Base-by-base conservation (phyloP, 2,113 vertebrate genomes). In the Pica pica region DNA sequence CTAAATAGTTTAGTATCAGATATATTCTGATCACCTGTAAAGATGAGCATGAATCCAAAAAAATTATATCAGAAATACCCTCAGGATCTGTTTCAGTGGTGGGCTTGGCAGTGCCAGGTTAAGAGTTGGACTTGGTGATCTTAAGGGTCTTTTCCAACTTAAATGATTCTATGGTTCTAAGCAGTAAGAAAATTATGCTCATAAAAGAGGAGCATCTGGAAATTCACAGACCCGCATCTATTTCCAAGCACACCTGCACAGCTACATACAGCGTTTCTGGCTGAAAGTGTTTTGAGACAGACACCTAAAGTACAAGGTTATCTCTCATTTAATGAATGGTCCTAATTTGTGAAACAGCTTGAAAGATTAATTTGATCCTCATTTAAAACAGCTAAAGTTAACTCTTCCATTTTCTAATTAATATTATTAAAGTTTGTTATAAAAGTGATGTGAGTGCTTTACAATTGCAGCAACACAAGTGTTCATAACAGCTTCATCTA, bases 31-130 rank as follows among this genome's bases (percentile, higher is more conserved):
- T 42, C 56, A 22, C 26, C 42, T 61, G 27, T 46, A 77, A 87
- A 30, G 11, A 49, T 8, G 44, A 64, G 24, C 16, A 31, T 9
- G 10, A 83, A 71, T 16, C 75, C 26, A 70, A 20, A 46, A 82
- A 67, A 87, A 52, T 9, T 8, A 1, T 23, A 49, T 23, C 17
- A 61, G 28, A 75, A 61, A 61, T 56, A 42, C 21, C 15, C 17
- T 37, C 0, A 0, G 10, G 19, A 33, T 11, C 4, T 10, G 14
- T 20, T 77, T 78, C 46, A 50, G 12, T 24, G 10, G 12, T 60
- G 13, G 35, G 10, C 16, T 33, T 71, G 37, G 64, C 20, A 44
- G 17, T 15, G 11, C 11, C 13, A 24, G 16, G 14, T 31, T 77
- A 39, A 60, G 1, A 74, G 17, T 7, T 55, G 30, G 30, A 80